A percentile compares a stretch with the other conserved stretches of the same genome.
phyloP scores from a whole-genome alignment of 2,113 vertebrate genomes.

The Nothocercus nigrocapillus region DNA sequence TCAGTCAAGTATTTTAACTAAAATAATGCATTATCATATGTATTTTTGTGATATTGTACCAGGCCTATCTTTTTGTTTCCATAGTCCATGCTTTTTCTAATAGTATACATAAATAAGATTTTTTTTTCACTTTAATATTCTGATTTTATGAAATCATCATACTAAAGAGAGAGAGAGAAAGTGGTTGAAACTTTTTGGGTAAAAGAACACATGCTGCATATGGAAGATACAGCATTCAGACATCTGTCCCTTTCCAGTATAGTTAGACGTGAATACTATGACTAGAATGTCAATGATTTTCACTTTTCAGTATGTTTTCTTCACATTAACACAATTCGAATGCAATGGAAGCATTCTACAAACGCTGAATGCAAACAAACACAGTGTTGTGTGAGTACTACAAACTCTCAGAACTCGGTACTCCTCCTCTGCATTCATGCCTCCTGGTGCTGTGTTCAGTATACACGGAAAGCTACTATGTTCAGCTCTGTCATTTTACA shows the following conservation, averaged over 20 bases:
- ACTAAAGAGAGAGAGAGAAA: neutral
- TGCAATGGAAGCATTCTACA: neutral
- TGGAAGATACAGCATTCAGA: neutral
- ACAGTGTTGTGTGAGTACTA: neutral
- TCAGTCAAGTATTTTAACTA: neutral
- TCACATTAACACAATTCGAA: neutral
- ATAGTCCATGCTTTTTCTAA: neutral
- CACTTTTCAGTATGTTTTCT: neutral
- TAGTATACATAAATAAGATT: neutral
- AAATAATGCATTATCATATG: neutral
- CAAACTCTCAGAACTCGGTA: neutral
- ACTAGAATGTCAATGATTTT: neutral
- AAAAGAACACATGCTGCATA: accelerated
- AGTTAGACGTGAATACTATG: neutral
- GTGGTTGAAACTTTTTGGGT: neutral
- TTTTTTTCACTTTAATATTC: neutral
- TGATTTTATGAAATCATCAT: neutral
- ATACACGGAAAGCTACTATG: neutral
- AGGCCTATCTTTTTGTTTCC: neutral
- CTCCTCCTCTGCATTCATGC: neutral
- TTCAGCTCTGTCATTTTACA: neutral
- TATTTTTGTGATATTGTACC: neutral
- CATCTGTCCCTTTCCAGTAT: neutral
- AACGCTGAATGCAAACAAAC: neutral
- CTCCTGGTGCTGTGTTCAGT: neutral